phyloP scores from a whole-genome alignment of 37 sponge, comb jelly and placozoan genomes.

The Crambe crambe region DNA sequence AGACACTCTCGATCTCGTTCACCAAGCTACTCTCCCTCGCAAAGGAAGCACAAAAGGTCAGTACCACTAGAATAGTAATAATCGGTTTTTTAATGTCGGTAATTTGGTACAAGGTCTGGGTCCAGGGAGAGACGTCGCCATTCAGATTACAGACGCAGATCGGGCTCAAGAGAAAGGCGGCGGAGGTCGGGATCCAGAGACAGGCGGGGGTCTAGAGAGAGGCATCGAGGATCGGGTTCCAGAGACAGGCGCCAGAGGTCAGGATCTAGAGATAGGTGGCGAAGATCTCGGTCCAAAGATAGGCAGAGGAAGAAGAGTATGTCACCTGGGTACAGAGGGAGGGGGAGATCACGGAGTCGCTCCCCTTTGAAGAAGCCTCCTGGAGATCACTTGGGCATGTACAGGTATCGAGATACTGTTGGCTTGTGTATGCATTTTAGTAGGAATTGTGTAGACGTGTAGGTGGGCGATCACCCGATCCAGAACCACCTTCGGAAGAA shows the following conservation, averaged over 20 bases:
- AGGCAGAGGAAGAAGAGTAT: constrained; percentile 1
- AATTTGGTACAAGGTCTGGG: neutral
- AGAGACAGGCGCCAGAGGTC: neutral
- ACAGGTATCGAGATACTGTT: neutral
- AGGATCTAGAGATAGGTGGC: neutral
- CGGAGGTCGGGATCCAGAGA: constrained; percentile 29
- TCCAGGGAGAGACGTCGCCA: constrained; percentile 24
- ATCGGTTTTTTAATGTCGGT: too few species aligned
- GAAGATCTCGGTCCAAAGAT: neutral
- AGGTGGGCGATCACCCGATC: constrained; percentile 43
- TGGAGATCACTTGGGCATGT: neutral
- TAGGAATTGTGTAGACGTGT: constrained; percentile 2
- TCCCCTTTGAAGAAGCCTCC: neutral
- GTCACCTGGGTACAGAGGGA: constrained; percentile 5
- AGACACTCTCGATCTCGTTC: constrained; percentile 10
- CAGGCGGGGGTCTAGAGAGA: neutral
- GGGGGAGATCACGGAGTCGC: constrained; percentile 1
- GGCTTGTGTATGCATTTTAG: too few species aligned
- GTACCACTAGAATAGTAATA: too few species aligned
- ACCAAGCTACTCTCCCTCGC: constrained; percentile 1
- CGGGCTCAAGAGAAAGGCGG: constrained; percentile 29
- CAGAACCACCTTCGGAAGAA: constrained; percentile 82
- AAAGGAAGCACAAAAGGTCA: constrained; percentile 17
- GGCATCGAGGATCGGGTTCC: neutral
- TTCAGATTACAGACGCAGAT: constrained; percentile 21